phyloP scores from a whole-genome alignment of 1,140 invertebrate genomes.

The Bombus confusus region DNA sequence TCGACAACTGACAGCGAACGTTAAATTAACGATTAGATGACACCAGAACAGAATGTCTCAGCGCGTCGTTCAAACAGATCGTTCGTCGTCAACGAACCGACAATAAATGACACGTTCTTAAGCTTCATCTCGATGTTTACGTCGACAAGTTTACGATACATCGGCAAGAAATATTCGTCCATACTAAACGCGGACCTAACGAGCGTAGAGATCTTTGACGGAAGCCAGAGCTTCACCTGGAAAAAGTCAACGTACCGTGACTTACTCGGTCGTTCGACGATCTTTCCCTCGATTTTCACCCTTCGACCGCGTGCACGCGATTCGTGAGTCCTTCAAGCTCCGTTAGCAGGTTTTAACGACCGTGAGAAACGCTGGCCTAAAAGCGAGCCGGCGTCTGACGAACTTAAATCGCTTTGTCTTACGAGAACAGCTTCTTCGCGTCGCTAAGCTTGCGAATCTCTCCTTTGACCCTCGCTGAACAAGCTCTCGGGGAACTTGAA shows the following conservation, averaged over 20 bases:
- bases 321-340: not conserved
- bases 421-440: conserved; percentile 25
- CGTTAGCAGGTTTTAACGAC: conserved; percentile 38
- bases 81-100: not conserved
- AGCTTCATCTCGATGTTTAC: not conserved
- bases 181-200: not conserved
- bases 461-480: not conserved
- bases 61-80: not conserved
- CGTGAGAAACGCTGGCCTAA: conserved; percentile 26
- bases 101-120: not conserved
- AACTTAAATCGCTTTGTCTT: conserved; percentile 44
- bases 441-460: not conserved
- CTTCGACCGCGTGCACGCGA: not conserved
- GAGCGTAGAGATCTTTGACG: not conserved
- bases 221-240: not conserved
- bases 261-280: no score
- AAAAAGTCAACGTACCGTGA: not conserved
- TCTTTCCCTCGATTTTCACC: not conserved
- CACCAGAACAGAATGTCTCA: not conserved
- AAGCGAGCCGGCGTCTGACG: not conserved
- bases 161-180: not conserved
- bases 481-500: not conserved
- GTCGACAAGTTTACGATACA: not conserved
- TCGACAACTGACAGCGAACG: not conserved
- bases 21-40: no score